Percentiles rank a stretch among this genome's conserved stretches.
These are phyloP conservation scores for Drosophila sordidula DNA, from an alignment of 2,888 invertebrate species.

Conservation along the genomic window DNA sequence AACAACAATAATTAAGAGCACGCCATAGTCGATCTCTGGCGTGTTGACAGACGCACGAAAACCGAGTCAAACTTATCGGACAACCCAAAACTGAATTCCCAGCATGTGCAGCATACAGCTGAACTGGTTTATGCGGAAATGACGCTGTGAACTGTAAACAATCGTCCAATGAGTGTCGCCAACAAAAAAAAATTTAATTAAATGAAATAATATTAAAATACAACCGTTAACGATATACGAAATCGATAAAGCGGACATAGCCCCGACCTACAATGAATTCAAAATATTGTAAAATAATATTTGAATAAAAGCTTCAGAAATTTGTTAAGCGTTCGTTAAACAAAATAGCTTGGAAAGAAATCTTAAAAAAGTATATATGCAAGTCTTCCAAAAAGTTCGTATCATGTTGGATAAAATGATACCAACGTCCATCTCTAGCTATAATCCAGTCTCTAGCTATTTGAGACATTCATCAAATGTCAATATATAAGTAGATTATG, in stretches of 20 bases:
- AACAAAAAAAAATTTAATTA: conserved; percentile 4
- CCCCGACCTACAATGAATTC: conserved; percentile 7
- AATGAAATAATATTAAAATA: neutral
- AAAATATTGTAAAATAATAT: no score
- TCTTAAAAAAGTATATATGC: no score
- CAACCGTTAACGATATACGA: conserved; percentile 27
- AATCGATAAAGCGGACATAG: conserved; percentile 33
- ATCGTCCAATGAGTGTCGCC: conserved; percentile 45
- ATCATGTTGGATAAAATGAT: no score
- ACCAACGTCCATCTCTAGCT: neutral
- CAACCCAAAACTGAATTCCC: conserved; percentile 35
- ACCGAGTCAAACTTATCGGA: conserved; percentile 29
- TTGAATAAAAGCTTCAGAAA: no score
- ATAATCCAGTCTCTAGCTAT: conserved; percentile 1
- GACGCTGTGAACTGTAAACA: conserved; percentile 42
- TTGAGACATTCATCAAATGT: conserved; percentile 12
- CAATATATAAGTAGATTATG: conserved; percentile 41
- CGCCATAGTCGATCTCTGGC: conserved; percentile 35
- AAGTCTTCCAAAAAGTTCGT: no score
- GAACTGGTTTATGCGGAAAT: conserved; percentile 69
- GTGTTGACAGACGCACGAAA: conserved; percentile 23
- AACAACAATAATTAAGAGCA: conserved; percentile 55
- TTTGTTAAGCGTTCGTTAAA: no score
- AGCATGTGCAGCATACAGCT: conserved; percentile 16
- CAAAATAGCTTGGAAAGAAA: no score